These are phyloP conservation scores for Mola mola DNA, from an alignment of 2,113 vertebrate species.

Conservation along the genomic window DNA sequence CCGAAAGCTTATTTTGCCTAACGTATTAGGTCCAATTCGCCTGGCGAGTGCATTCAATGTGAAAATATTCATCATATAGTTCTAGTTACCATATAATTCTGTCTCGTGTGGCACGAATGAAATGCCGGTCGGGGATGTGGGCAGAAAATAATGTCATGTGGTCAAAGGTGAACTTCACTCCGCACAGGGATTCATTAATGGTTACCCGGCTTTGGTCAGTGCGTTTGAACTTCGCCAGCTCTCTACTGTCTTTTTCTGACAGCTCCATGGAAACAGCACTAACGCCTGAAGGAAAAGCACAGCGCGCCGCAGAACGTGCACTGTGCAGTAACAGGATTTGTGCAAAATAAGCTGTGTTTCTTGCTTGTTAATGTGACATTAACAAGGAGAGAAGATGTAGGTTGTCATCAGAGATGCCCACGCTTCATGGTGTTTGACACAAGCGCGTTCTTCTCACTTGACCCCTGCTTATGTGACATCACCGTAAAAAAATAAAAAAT, in stretches of 20 bases:
- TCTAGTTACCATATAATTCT: conserved; percentile 26
- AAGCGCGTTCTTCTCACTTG: too few relatives aligned
- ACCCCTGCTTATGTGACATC: too few relatives aligned
- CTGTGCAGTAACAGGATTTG: background rate
- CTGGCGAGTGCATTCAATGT: conserved; percentile 19
- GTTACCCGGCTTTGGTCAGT: conserved; percentile 29
- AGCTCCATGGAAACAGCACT: conserved; percentile 24
- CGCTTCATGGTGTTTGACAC: background rate
- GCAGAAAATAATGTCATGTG: conserved; percentile 13
- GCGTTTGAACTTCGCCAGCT: conserved; percentile 19
- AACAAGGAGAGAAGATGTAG: background rate
- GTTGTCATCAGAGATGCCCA: background rate
- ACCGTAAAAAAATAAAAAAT: too few relatives aligned
- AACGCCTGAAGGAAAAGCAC: background rate
- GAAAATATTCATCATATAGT: conserved; percentile 27
- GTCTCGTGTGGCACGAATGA: conserved; percentile 18
- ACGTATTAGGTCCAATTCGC: conserved; percentile 17
- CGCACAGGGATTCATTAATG: conserved; percentile 46
- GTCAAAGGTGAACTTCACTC: conserved; percentile 41
- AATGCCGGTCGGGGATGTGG: conserved; percentile 16
- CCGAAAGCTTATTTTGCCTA: conserved; percentile 15
- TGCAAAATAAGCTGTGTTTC: background rate
- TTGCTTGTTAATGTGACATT: background rate
- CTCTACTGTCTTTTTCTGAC: conserved; percentile 27
- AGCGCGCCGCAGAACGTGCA: background rate